These are phyloP conservation scores for Plutomurus gul DNA, from an alignment of 1,140 invertebrate species.

Conservation along the genomic window DNA sequence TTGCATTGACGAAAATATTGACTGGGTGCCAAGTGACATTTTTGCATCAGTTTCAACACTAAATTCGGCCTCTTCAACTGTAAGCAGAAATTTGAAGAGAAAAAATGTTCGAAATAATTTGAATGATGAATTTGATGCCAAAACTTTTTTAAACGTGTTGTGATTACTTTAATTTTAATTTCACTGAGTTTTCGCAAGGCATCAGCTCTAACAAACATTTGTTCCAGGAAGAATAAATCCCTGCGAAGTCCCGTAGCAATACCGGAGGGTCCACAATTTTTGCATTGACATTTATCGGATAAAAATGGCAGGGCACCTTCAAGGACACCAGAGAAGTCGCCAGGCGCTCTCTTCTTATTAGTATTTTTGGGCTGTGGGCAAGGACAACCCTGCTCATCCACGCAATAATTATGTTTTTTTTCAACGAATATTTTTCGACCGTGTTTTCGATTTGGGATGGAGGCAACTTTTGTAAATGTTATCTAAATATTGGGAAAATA, in stretches of 20 bases:
- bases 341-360: neutral
- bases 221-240: conserved; percentile 36
- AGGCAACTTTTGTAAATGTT: conserved; percentile 45
- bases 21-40: neutral
- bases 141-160: neutral
- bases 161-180: neutral
- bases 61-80: neutral
- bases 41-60: neutral
- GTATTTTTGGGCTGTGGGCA: neutral
- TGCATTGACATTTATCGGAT: neutral
- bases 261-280: neutral
- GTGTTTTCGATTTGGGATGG: conserved; percentile 22
- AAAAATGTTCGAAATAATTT: too few species aligned
- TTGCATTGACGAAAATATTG: conserved; percentile 44
- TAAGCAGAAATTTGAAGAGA: neutral
- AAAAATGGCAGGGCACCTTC: neutral
- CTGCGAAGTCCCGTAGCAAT: too few species aligned
- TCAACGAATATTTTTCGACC: neutral
- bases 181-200: neutral
- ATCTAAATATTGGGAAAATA: conserved; percentile 23
- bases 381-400: neutral
- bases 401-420: too few species aligned
- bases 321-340: too few species aligned
- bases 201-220: conserved; percentile 29
- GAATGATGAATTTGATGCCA: neutral